These are phyloP conservation scores for Hippopotamyrus pictus DNA, from an alignment of 2,797 vertebrate species.

Conservation along the genomic window DNA sequence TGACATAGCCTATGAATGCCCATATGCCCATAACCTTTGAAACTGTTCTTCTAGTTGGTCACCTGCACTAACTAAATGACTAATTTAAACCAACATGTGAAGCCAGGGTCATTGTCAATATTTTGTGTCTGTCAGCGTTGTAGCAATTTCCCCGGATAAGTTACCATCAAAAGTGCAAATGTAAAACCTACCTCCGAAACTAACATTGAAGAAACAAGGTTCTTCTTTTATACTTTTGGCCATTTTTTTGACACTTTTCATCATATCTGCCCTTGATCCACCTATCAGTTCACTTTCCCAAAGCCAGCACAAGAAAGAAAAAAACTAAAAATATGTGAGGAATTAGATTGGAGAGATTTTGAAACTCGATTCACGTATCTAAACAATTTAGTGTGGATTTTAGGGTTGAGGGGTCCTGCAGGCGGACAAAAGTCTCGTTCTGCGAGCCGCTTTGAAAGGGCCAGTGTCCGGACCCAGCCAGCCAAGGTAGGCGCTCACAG, in stretches of 20 bases:
- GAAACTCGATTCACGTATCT: conserved; percentile 20
- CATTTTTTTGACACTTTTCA: neutral
- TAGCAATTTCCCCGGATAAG: neutral
- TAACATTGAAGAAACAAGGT: neutral
- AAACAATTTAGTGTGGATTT: conserved; percentile 9
- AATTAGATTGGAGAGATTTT: conserved; percentile 30
- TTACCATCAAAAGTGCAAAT: neutral
- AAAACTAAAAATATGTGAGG: neutral
- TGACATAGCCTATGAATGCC: too few species aligned
- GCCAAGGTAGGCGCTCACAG: neutral
- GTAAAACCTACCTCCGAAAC: neutral
- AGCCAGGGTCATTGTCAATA: neutral
- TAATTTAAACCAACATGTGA: neutral
- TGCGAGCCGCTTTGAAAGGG: conserved; percentile 4
- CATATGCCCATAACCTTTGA: too few species aligned
- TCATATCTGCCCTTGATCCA: neutral
- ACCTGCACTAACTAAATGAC: neutral
- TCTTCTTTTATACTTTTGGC: neutral
- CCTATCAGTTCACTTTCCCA: neutral
- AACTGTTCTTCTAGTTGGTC: neutral
- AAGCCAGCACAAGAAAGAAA: neutral
- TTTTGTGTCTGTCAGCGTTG: neutral
- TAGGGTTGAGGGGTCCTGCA: neutral
- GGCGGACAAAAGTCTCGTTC: neutral
- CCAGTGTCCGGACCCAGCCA: neutral